Percentiles rank a stretch among this genome's conserved stretches.
phyloP scores from a whole-genome alignment of 2,888 invertebrate species.

The Hylaea fasciaria region DNA sequence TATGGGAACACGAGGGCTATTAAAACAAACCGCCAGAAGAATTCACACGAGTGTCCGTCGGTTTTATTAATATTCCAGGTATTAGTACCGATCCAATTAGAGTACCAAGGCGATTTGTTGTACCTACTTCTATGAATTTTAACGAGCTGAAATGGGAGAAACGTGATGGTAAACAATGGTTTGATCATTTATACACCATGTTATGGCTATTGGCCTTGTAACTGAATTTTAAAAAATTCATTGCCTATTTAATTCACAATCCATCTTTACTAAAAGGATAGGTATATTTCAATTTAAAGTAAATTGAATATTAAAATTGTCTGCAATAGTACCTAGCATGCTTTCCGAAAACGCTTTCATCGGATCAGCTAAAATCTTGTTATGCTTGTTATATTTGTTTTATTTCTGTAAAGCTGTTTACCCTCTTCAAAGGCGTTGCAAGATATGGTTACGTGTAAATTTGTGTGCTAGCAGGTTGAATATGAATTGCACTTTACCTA shows the following conservation, averaged over 20 bases:
- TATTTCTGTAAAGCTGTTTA: too few species aligned
- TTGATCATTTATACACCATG: slow-evolving; percentile 19
- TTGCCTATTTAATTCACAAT: slow-evolving; percentile 4
- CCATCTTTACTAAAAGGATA: not conserved
- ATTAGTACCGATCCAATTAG: slow-evolving; percentile 58
- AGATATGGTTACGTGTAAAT: too few species aligned
- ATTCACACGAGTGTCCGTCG: slow-evolving; percentile 64
- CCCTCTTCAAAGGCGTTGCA: too few species aligned
- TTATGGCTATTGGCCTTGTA: slow-evolving; percentile 7
- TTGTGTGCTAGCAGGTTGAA: too few species aligned
- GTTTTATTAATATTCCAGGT: slow-evolving; percentile 56
- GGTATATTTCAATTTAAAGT: not conserved
- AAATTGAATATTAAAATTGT: too few species aligned
- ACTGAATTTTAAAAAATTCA: slow-evolving; percentile 8
- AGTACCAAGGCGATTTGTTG: slow-evolving; percentile 39
- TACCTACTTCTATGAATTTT: slow-evolving; percentile 39
- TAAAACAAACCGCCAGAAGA: slow-evolving; percentile 50
- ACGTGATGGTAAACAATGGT: slow-evolving; percentile 35
- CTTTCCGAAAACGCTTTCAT: too few species aligned
- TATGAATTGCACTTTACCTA: too few species aligned
- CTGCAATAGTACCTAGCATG: too few species aligned
- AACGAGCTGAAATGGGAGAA: slow-evolving; percentile 37
- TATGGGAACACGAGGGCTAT: slow-evolving; percentile 65
- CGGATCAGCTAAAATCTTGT: too few species aligned
- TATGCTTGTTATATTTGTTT: too few species aligned